Percentiles rank a stretch among this genome's conserved stretches.
phyloP scores from a whole-genome alignment of 2,113 vertebrate genomes.

The Menidia beryllina region DNA sequence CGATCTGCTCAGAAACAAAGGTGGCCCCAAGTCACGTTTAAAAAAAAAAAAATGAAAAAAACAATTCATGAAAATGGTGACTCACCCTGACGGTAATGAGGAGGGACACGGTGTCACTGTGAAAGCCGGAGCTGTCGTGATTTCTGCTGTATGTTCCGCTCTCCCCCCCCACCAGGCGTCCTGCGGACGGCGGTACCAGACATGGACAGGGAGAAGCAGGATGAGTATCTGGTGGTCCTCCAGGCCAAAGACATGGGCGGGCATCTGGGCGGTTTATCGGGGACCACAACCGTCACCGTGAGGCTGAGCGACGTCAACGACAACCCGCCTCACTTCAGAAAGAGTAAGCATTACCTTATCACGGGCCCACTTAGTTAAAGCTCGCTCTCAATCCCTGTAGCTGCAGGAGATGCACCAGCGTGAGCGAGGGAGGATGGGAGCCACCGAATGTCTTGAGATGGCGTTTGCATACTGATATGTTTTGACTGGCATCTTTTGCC shows the following conservation, averaged over 20 bases:
- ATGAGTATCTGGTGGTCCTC: conserved; percentile 88
- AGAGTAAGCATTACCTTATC: conserved; percentile 75
- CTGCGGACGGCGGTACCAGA: conserved; percentile 87
- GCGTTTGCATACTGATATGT: conserved; percentile 39
- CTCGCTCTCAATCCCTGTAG: conserved; percentile 24
- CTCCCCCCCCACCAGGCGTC: conserved; percentile 78
- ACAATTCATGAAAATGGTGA: conserved; percentile 34
- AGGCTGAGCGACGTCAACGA: conserved; percentile 87
- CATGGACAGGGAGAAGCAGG: conserved; percentile 90
- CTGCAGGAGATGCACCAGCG: conserved; percentile 1
- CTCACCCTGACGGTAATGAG: conserved; percentile 40
- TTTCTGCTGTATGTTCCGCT: conserved; percentile 15
- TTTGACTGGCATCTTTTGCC: no score
- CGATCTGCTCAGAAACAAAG: conserved; percentile 11
- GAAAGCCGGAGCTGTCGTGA: conserved; percentile 45
- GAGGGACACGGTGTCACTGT: conserved; percentile 27
- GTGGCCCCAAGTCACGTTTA: conserved; percentile 23
- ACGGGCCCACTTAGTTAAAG: conserved; percentile 29
- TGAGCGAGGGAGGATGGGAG: conserved; percentile 43
- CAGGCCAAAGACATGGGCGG: conserved; percentile 95
- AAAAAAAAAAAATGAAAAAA: background rate
- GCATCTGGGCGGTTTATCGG: conserved; percentile 89
- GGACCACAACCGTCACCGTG: conserved; percentile 88
- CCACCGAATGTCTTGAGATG: conserved; percentile 61
- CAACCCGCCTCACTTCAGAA: conserved; percentile 84